Conservation (phyloP, 2,113 vertebrate genomes). For the Phocoena sinus region DNA sequence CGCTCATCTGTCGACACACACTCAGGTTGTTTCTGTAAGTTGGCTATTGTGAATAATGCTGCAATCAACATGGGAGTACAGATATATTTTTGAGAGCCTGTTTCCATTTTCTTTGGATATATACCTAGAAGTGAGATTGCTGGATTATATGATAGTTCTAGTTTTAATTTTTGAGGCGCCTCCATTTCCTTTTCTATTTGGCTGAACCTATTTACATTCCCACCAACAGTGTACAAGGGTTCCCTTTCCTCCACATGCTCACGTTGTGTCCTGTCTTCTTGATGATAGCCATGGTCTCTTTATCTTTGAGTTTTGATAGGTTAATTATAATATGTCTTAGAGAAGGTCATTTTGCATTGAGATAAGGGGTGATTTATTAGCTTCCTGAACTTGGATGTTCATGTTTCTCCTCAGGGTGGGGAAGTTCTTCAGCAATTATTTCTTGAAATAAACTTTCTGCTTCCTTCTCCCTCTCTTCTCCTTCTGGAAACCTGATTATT, state of each 20-base stretch:
- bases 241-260: background rate
- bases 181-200: background rate
- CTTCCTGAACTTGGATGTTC: background rate
- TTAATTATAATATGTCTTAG: background rate
- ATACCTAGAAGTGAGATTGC: background rate
- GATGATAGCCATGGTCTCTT: background rate
- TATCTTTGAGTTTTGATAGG: background rate
- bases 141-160: background rate
- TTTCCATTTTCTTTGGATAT: background rate
- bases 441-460: background rate
- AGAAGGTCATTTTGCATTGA: background rate
- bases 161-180: background rate
- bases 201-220: background rate
- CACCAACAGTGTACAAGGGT: background rate
- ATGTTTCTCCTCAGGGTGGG: background rate
- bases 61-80: background rate
- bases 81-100: background rate
- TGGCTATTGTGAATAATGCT: background rate
- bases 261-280: background rate
- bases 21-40: background rate
- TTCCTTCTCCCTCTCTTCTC: background rate
- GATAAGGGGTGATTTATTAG: background rate
- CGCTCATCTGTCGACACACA: background rate
- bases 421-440: background rate
- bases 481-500: background rate